Conservation (phyloP, 2,113 vertebrate genomes). For the Condylura cristata region DNA sequence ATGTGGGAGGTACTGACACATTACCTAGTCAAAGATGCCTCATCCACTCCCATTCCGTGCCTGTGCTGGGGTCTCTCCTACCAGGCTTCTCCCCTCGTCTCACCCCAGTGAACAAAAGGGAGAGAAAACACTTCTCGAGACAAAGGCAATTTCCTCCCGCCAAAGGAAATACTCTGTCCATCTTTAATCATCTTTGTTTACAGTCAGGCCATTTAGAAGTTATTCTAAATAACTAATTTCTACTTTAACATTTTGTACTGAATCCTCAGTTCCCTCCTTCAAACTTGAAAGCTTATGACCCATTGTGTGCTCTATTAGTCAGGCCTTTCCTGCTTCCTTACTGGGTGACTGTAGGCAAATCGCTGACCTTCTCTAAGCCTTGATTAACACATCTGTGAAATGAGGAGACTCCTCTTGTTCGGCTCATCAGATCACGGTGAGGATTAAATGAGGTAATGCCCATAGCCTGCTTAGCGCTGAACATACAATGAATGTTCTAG, state of each 20-base stretch:
- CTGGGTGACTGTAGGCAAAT: neutral
- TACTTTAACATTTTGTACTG: constrained; percentile 49
- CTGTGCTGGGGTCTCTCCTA: neutral
- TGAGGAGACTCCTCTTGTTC: neutral
- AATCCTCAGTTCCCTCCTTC: constrained; percentile 63
- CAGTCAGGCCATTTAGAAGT: constrained; percentile 50
- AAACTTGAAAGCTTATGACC: constrained; percentile 54
- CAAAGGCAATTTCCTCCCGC: constrained; percentile 54
- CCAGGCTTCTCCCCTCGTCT: constrained; percentile 13
- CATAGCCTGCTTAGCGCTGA: neutral
- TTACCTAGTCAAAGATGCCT: neutral
- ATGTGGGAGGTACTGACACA: constrained; percentile 47
- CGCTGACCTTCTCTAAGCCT: neutral
- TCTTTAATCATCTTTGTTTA: constrained; percentile 66
- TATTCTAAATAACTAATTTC: constrained; percentile 53
- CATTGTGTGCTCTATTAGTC: neutral
- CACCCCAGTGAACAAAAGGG: neutral
- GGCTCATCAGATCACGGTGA: neutral
- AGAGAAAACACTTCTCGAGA: constrained; percentile 58
- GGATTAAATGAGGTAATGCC: neutral
- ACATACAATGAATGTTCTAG: neutral
- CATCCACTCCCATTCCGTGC: neutral
- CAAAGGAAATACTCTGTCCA: neutral
- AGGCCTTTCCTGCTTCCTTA: neutral
- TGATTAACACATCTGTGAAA: neutral